Evolutionary conservation across 2,888 invertebrate genomes (phyloP).

Genomic region (Machimus atricapillus): DNA sequence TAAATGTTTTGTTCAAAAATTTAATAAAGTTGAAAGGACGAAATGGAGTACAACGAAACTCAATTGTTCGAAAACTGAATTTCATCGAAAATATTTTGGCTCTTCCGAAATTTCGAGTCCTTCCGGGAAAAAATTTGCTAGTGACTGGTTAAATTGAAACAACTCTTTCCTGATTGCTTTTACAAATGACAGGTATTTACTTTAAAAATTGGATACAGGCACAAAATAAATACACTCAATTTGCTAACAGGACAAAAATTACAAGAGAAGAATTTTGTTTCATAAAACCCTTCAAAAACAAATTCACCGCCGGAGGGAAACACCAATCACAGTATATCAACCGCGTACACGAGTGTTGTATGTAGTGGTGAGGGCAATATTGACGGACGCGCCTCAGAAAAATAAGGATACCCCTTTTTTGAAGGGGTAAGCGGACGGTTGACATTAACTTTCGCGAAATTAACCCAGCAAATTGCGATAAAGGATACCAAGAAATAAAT

Average conservation of each 20-base stretch:
- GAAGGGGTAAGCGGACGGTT: not conserved
- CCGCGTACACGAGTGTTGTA: not conserved
- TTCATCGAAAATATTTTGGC: not conserved
- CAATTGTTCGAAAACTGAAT: not conserved
- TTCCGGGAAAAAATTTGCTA: not conserved
- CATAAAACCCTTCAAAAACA: conserved; percentile 10
- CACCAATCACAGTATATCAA: not conserved
- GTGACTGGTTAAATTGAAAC: not conserved
- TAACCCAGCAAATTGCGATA: conserved; percentile 45
- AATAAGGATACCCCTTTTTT: not conserved
- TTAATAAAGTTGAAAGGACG: not conserved
- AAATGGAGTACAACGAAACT: not conserved
- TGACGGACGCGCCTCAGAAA: not conserved
- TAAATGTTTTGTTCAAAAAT: not conserved
- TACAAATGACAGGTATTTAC: conserved; percentile 8
- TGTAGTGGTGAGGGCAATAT: not conserved
- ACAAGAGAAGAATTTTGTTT: not conserved
- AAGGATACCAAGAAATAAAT: conserved; percentile 45
- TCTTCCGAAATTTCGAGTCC: not conserved
- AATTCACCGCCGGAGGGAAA: not conserved
- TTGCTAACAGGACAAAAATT: not conserved
- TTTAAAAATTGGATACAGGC: not conserved
- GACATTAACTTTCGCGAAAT: conserved; percentile 45
- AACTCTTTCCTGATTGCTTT: not conserved
- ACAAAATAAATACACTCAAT: conserved; percentile 4